Evolutionary conservation across 2,888 invertebrate species (phyloP).

Genomic region (Parnassius mnemosyne): DNA sequence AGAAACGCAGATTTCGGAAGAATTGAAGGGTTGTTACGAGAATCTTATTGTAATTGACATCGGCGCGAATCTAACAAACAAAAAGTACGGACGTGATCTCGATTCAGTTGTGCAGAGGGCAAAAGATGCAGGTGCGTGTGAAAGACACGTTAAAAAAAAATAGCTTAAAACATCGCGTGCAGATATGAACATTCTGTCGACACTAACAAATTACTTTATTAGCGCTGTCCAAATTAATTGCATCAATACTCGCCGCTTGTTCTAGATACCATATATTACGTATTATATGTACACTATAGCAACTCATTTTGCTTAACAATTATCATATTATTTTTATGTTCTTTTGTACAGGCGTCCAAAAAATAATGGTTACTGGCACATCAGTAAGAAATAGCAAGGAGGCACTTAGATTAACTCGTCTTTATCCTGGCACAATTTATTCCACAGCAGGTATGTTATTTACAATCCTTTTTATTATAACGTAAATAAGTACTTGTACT

Average conservation of each 20-base stretch:
- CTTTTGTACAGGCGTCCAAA: conserved; percentile 87
- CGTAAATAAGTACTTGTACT: not conserved
- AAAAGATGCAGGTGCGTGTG: conserved; percentile 89
- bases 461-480: not conserved
- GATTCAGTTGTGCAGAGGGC: conserved; percentile 95
- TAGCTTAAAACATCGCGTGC: conserved; percentile 33
- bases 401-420: conserved; percentile 91
- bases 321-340: not conserved
- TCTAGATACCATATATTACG: not conserved
- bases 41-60: conserved; percentile 95
- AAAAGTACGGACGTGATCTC: conserved; percentile 94
- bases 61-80: conserved; percentile 95
- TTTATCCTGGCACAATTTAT: conserved; percentile 94
- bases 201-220: conserved; percentile 1
- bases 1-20: conserved; percentile 73
- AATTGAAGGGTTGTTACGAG: conserved; percentile 91
- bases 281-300: too few relatives aligned
- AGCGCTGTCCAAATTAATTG: conserved; percentile 14
- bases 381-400: conserved; percentile 94
- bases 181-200: conserved; percentile 29
- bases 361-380: conserved; percentile 96
- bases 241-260: not conserved
- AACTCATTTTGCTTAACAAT: too few relatives aligned
- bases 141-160: conserved; percentile 16
- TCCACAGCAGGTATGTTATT: conserved; percentile 88